Evolutionary conservation across 2,888 invertebrate species (phyloP).

Genomic region (Stictocephala bisonia): DNA sequence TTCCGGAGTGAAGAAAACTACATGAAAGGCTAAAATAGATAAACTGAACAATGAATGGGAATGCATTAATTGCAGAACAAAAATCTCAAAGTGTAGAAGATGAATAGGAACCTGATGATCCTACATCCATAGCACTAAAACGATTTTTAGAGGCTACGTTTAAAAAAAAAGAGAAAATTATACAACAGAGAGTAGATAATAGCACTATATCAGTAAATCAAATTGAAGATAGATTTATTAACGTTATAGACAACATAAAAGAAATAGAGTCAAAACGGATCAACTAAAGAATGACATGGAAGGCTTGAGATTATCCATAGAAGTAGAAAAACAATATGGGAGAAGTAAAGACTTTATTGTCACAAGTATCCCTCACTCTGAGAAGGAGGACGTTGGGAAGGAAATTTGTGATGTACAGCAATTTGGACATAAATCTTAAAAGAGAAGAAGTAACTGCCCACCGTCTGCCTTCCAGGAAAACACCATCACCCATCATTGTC

Average conservation of each 20-base stretch:
- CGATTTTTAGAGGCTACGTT: background rate
- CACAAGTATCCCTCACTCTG: background rate
- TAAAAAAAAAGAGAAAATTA: background rate
- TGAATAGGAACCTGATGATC: background rate
- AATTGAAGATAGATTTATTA: background rate
- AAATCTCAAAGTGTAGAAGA: background rate
- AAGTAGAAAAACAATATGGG: background rate
- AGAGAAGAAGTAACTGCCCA: slow-evolving; percentile 5
- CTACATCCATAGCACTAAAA: background rate
- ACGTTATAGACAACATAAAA: background rate
- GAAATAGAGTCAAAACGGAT: background rate
- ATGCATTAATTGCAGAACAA: background rate
- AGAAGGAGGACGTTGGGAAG: background rate
- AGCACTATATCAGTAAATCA: background rate
- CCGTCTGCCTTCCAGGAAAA: background rate
- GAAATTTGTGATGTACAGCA: background rate
- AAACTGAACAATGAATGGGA: background rate
- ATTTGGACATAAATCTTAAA: background rate
- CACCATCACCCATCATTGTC: background rate
- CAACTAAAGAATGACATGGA: background rate
- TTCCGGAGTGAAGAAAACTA: background rate
- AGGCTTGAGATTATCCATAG: background rate
- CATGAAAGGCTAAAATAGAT: background rate
- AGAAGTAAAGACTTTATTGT: background rate
- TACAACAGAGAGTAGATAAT: background rate